These are phyloP conservation scores for Leptobrachium ailaonicum DNA, from an alignment of 2,113 vertebrate genomes.

Conservation along the genomic window DNA sequence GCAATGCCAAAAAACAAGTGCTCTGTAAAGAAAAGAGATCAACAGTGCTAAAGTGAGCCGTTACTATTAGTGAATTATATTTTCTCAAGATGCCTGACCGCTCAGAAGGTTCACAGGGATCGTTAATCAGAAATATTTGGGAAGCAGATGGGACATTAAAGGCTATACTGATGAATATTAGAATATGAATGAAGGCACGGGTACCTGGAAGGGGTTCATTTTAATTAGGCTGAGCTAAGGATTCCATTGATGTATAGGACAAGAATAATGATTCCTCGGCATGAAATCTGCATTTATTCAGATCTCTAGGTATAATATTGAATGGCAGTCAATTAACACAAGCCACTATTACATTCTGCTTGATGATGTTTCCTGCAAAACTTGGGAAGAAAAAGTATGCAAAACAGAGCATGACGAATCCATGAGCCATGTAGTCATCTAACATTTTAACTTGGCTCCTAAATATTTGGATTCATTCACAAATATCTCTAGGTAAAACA, in stretches of 20 bases:
- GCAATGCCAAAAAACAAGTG: slow-evolving; percentile 11
- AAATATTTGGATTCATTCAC: too few relatives aligned
- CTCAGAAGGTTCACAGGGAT: too few relatives aligned
- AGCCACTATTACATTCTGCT: background rate
- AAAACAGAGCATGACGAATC: too few relatives aligned
- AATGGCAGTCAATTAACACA: slow-evolving; percentile 14
- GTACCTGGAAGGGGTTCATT: slow-evolving; percentile 16
- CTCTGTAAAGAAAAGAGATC: too few relatives aligned
- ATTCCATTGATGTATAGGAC: slow-evolving; percentile 21
- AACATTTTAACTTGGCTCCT: too few relatives aligned
- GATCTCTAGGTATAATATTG: background rate
- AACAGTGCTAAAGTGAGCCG: too few relatives aligned
- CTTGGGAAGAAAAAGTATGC: too few relatives aligned
- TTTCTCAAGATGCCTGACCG: too few relatives aligned
- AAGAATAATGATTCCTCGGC: slow-evolving; percentile 26
- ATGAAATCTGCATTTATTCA: slow-evolving; percentile 33
- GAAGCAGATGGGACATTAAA: slow-evolving; percentile 11
- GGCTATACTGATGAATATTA: slow-evolving; percentile 36
- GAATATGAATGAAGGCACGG: slow-evolving; percentile 35
- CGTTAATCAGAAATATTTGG: too few relatives aligned
- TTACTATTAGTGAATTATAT: too few relatives aligned
- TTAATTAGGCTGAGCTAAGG: slow-evolving; percentile 31
- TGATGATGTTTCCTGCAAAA: background rate
- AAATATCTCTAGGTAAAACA: too few relatives aligned
- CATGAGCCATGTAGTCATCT: too few relatives aligned